These are phyloP conservation scores for Urosaurus nigricauda DNA, from an alignment of 2,797 vertebrate genomes.

Conservation along the genomic window DNA sequence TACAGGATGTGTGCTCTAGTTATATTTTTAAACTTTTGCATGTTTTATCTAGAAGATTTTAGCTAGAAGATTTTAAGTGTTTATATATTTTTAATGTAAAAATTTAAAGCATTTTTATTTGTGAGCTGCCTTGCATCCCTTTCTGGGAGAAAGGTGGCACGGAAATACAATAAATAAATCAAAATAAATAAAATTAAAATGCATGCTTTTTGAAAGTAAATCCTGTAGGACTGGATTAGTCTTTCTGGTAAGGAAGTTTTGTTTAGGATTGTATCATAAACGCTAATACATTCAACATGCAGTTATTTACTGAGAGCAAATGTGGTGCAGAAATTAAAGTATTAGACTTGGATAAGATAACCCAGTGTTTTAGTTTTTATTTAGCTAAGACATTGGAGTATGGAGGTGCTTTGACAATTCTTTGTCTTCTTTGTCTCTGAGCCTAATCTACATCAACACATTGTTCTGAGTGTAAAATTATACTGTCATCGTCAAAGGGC, in stretches of 20 bases:
- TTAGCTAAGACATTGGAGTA: no score
- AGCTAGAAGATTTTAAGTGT: no score
- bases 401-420: background rate
- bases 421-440: background rate
- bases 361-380: background rate
- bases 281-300: background rate
- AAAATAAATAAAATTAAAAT: no score
- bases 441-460: background rate
- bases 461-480: background rate
- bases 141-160: no score
- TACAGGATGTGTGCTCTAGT: no score
- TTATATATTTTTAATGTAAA: no score
- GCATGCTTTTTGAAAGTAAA: background rate
- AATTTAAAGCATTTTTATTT: no score
- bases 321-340: background rate
- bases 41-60: no score
- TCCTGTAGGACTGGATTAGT: no score
- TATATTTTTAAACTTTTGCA: no score
- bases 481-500: background rate
- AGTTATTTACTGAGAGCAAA: background rate
- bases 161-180: no score
- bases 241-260: background rate
- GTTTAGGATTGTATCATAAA: background rate
- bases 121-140: no score
- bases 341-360: background rate